These are phyloP conservation scores for Scaptomyza caliginosa DNA, from an alignment of 2,888 invertebrate genomes.

Conservation along the genomic window DNA sequence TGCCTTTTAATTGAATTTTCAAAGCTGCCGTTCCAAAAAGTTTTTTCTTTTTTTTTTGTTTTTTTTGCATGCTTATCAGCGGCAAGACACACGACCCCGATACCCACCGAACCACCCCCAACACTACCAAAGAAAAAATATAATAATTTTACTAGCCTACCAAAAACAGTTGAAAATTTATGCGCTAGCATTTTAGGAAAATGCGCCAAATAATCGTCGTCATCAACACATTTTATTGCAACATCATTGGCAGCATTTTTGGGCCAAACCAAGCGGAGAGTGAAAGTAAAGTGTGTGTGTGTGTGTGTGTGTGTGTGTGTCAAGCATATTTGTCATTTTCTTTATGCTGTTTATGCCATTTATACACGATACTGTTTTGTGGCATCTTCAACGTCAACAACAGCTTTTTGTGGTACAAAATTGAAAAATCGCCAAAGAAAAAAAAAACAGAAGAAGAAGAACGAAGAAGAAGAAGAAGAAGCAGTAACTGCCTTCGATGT, in stretches of 20 bases:
- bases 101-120: no score
- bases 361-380: slow-evolving; percentile 6
- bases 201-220: slow-evolving; percentile 71
- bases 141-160: not conserved
- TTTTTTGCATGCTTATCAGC: slow-evolving; percentile 68
- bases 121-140: not conserved
- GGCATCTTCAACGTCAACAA: slow-evolving; percentile 45
- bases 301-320: not conserved
- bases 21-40: slow-evolving; percentile 49
- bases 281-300: not conserved
- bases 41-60: slow-evolving; percentile 10
- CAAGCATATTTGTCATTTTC: slow-evolving; percentile 55
- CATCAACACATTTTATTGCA: slow-evolving; percentile 73
- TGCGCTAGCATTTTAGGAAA: slow-evolving; percentile 49
- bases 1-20: slow-evolving; percentile 77
- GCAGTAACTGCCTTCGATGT: slow-evolving; percentile 44
- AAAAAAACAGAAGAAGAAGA: slow-evolving; percentile 3
- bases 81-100: slow-evolving; percentile 38
- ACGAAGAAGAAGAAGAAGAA: slow-evolving; percentile 17
- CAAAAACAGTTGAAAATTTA: slow-evolving; percentile 51
- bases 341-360: slow-evolving; percentile 37
- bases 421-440: slow-evolving; percentile 55
- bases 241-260: slow-evolving; percentile 63
- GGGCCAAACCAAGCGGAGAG: not conserved
- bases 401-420: slow-evolving; percentile 38